phyloP scores from a whole-genome alignment of 2,113 vertebrate genomes.

The Amphiprion percula region DNA sequence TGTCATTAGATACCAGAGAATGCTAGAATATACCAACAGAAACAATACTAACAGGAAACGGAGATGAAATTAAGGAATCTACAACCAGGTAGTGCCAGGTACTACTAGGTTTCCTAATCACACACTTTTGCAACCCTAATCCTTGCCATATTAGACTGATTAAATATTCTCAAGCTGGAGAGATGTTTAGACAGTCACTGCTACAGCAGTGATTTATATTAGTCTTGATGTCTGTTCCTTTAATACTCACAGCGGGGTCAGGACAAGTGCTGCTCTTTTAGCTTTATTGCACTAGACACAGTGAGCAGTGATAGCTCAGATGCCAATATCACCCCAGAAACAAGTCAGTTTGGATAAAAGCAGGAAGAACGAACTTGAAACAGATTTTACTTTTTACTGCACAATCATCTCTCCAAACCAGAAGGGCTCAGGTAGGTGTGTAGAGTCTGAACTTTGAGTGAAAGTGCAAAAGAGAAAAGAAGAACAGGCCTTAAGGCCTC shows the following conservation, averaged over 20 bases:
- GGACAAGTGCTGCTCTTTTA: constrained; percentile 16
- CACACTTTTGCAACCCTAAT: neutral
- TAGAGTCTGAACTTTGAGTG: neutral
- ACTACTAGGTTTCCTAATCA: neutral
- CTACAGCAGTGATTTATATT: neutral
- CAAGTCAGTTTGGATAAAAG: constrained; percentile 1
- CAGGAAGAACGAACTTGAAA: constrained; percentile 25
- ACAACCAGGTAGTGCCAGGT: too few species aligned
- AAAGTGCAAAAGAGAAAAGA: neutral
- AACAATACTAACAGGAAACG: neutral
- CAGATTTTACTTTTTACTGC: neutral
- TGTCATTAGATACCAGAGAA: neutral
- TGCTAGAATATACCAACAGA: neutral
- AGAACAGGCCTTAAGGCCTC: neutral
- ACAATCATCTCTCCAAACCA: constrained; percentile 3
- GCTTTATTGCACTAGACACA: constrained; percentile 43
- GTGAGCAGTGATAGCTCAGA: constrained; percentile 29
- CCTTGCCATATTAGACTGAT: neutral
- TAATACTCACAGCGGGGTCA: constrained; percentile 17
- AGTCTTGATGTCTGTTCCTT: constrained; percentile 35
- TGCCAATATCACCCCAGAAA: constrained; percentile 10
- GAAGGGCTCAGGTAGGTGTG: constrained; percentile 9
- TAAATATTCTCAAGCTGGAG: neutral
- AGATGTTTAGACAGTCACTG: neutral
- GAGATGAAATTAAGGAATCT: neutral